phyloP scores from a whole-genome alignment of 2,797 vertebrate genomes.

The Argentina silus region DNA sequence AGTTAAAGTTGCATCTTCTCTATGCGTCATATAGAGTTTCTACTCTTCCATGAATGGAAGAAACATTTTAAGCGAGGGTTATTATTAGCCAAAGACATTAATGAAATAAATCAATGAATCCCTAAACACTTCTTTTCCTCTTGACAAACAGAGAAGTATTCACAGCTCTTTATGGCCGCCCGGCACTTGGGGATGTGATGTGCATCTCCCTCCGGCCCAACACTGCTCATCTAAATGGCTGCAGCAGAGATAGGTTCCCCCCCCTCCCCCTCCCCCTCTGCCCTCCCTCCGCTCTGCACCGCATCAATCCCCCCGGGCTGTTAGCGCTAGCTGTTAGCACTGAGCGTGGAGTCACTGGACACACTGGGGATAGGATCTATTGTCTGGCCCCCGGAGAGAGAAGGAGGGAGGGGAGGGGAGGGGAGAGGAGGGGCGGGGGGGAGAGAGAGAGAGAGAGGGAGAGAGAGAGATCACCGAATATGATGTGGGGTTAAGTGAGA shows the following conservation, averaged over 20 bases:
- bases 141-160: not conserved
- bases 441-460: slow-evolving; percentile 24
- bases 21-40: too few relatives aligned
- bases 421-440: slow-evolving; percentile 9
- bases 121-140: not conserved
- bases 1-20: too few relatives aligned
- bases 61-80: not conserved
- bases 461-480: slow-evolving; percentile 65
- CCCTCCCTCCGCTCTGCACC: not conserved
- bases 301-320: not conserved
- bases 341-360: not conserved
- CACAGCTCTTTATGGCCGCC: not conserved
- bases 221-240: slow-evolving; percentile 8
- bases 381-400: slow-evolving; percentile 17
- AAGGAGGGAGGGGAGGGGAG: not conserved
- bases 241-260: not conserved
- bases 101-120: not conserved
- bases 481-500: slow-evolving; percentile 74
- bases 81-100: not conserved
- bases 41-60: too few relatives aligned
- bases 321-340: not conserved
- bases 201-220: not conserved
- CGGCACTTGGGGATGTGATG: not conserved
- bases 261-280: too few relatives aligned
- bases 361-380: not conserved